A percentile compares a stretch with the other conserved stretches of the same genome.
phyloP scores from a whole-genome alignment of 2,113 vertebrate genomes.

The Poecilia latipinna region DNA sequence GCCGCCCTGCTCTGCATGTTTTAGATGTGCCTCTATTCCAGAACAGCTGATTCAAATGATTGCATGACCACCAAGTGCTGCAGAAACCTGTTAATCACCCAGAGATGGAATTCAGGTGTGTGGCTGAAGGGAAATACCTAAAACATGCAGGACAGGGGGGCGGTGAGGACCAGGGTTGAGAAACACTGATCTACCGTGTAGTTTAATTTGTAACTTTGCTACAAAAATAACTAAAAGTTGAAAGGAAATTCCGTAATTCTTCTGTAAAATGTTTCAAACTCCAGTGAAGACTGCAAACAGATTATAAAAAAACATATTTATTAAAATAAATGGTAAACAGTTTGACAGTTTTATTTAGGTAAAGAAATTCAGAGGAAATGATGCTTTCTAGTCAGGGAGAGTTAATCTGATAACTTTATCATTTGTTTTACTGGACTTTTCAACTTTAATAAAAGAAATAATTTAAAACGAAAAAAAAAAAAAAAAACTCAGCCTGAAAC shows the following conservation, averaged over 20 bases:
- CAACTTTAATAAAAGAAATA: not conserved
- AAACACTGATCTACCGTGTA: too few species aligned
- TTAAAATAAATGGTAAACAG: conserved; percentile 33
- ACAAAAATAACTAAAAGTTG: not conserved
- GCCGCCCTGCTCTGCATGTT: too few species aligned
- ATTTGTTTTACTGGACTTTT: not conserved
- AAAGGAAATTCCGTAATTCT: not conserved
- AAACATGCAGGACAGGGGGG: too few species aligned
- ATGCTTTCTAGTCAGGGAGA: conserved; percentile 2
- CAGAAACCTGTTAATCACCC: too few species aligned
- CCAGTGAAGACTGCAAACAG: not conserved
- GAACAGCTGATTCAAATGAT: too few species aligned
- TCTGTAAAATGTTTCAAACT: not conserved
- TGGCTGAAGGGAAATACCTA: too few species aligned
- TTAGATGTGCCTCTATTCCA: too few species aligned
- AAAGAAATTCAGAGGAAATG: not conserved
- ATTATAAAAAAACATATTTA: conserved; percentile 26
- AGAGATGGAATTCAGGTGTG: too few species aligned
- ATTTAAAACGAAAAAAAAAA: not conserved
- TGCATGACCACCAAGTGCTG: too few species aligned
- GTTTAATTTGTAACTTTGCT: not conserved
- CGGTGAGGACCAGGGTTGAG: too few species aligned
- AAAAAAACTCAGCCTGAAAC: not conserved
- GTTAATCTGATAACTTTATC: not conserved
- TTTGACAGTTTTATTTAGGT: conserved; percentile 8